Evolutionary conservation across 2,797 vertebrate genomes (phyloP), one percentile per base, ranked within the genome.

Genomic region (Setipinna tenuifilis): DNA sequence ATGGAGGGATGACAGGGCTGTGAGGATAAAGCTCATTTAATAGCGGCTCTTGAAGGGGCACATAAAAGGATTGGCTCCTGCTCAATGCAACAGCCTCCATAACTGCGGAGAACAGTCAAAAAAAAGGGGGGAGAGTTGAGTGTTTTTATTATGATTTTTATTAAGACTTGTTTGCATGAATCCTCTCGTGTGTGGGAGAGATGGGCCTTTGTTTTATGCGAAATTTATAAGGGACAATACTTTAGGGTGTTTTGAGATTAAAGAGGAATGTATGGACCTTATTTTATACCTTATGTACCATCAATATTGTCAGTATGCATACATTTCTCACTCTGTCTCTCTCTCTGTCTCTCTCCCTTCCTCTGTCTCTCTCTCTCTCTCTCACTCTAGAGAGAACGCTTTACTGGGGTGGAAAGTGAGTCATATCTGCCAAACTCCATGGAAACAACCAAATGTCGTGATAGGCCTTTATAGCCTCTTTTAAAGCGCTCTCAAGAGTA

Each of bases 341-440:
- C 50, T 54, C 50, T 54, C 50, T 54, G 2, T 54, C 50, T 54
- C 50, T 54, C 50, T 54, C 50, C 9, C 50, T 54, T 7, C 9
- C 50, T 54, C 50, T 54, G 2, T 54, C 50, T 54, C 50, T 54
- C 50, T 54, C 50, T 54, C 50, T 54, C 50, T 54, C 2, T 9
- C 7, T 54, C 50, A 10, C 9, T 57, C 7, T 46, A 31, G 65
- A 85, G 65, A 84, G 81, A 87, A 81, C 85, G 82, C 86, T 88
- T 87, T 81, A 86, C 46, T 6, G 12, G 80, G 44, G 58, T 83
- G 84, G 85, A 89, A 85, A 81, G 75, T 91, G 90, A 90, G 81
- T 91, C 90, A 90, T 87, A 85, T 83, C 88, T 85, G 62, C 82
- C 83, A 81, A 88, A 87, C 85, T 86, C 85, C 86, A 91, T 88